A percentile compares a stretch with the other conserved stretches of the same genome.
These are phyloP conservation scores for Leptocoma aspasia DNA, from an alignment of 2,113 vertebrate species.

Conservation along the genomic window DNA sequence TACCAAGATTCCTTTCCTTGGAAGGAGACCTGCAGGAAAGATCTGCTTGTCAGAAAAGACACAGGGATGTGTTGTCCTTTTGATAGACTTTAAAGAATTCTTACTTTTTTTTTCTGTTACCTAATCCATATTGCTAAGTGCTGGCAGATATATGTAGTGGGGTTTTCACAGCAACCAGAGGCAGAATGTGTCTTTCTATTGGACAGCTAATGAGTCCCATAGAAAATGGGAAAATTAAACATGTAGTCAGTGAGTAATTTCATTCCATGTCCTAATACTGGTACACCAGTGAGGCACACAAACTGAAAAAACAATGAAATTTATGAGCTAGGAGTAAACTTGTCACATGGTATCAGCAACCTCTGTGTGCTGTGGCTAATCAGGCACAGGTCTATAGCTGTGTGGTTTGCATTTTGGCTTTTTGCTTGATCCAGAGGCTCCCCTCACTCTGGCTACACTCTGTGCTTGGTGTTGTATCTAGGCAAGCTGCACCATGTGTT, in stretches of 20 bases:
- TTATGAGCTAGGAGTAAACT: neutral
- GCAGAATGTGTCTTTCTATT: neutral
- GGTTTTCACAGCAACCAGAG: neutral
- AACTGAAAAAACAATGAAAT: neutral
- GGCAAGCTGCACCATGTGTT: neutral
- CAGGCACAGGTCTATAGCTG: rapidly evolving
- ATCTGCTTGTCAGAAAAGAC: neutral
- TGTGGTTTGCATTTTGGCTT: neutral
- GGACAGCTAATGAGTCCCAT: neutral
- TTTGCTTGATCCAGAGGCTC: neutral
- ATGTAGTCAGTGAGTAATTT: neutral
- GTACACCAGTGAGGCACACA: neutral
- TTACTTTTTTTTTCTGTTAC: neutral
- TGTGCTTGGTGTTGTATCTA: neutral
- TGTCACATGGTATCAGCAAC: neutral
- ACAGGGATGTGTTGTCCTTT: neutral
- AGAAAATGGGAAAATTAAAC: neutral
- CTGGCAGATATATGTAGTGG: neutral
- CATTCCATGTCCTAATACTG: neutral
- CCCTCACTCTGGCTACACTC: neutral
- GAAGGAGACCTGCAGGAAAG: neutral
- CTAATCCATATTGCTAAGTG: neutral
- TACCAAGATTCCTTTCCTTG: neutral
- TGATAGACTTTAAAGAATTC: neutral
- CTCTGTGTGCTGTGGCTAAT: neutral